Evolutionary conservation across 2,888 invertebrate genomes (phyloP).

Genomic region (Meteorus cinctellus): DNA sequence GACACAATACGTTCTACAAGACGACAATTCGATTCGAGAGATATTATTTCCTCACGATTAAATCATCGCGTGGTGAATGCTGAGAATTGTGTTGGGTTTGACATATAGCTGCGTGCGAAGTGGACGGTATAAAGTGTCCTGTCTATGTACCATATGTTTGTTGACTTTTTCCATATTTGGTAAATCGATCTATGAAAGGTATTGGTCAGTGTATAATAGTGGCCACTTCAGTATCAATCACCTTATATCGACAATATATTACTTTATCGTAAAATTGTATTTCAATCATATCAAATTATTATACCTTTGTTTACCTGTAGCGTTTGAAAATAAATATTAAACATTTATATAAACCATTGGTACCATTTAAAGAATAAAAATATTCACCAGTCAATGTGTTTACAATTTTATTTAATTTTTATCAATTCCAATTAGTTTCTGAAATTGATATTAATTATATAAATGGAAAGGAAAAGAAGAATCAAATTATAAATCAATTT

Average conservation of each 20-base stretch:
- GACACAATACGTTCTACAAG: not conserved
- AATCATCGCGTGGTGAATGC: conserved; percentile 1
- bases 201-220: not conserved
- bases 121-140: conserved; percentile 3
- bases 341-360: no score
- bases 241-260: not conserved
- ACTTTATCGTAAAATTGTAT: not conserved
- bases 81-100: not conserved
- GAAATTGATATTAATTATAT: not conserved
- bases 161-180: not conserved
- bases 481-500: conserved; percentile 1
- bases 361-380: no score
- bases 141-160: conserved; percentile 1
- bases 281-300: not conserved
- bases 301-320: not conserved
- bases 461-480: not conserved
- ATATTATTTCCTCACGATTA: conserved; percentile 11
- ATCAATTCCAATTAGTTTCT: not conserved
- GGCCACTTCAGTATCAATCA: not conserved
- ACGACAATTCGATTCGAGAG: conserved; percentile 5
- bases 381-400: not conserved
- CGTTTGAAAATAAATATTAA: no score
- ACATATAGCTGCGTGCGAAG: not conserved
- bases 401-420: not conserved
- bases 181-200: not conserved